Evolutionary conservation across 1,140 invertebrate species (phyloP).

Genomic region (Bicyclus anynana): DNA sequence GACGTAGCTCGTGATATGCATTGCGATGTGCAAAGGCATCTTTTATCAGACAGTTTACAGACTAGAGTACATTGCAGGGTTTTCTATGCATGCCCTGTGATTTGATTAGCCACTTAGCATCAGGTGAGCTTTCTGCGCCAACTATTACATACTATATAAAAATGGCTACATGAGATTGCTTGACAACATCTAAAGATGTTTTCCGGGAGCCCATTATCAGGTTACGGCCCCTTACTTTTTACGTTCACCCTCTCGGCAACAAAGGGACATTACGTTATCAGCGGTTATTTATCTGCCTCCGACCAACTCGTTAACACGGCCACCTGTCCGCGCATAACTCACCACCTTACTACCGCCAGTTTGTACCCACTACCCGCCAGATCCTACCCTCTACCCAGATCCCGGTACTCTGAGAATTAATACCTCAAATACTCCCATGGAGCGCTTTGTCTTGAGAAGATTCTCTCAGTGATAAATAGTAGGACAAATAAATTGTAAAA

Average conservation of each 20-base stretch:
- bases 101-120: too few relatives aligned
- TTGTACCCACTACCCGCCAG: too few relatives aligned
- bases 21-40: too few relatives aligned
- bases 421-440: constrained; percentile 16
- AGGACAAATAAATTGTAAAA: too few relatives aligned
- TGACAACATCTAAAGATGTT: too few relatives aligned
- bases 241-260: constrained; percentile 12
- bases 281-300: constrained; percentile 24
- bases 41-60: too few relatives aligned
- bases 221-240: neutral
- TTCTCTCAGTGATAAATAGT: constrained; percentile 5
- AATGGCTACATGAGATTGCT: too few relatives aligned
- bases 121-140: too few relatives aligned
- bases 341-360: constrained; percentile 17
- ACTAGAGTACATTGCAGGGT: too few relatives aligned
- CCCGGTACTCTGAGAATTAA: constrained; percentile 31
- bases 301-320: constrained; percentile 26
- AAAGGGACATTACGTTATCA: constrained; percentile 27
- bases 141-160: too few relatives aligned
- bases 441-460: constrained; percentile 11
- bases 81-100: too few relatives aligned
- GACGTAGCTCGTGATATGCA: too few relatives aligned
- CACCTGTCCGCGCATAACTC: constrained; percentile 28
- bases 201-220: neutral
- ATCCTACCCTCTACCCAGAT: constrained; percentile 27